Base-by-base conservation (phyloP, 2,113 vertebrate genomes). In the Sturnus vulgaris region DNA sequence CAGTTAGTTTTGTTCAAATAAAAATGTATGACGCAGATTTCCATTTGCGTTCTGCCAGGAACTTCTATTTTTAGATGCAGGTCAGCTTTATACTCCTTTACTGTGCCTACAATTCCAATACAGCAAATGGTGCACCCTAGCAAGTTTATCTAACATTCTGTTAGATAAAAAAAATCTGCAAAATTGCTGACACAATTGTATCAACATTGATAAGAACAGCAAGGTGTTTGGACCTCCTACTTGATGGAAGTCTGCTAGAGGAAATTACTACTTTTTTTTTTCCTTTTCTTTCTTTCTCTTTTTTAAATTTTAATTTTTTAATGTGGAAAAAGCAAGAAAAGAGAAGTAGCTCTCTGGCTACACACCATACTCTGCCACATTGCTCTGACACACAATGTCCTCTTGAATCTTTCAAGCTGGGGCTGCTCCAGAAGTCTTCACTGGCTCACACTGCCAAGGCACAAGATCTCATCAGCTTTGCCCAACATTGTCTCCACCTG, bases 61-160 rank as follows among this genome's bases (percentile, higher is more conserved):
- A 65, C 33, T 80, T 92, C 92, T 95, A 85, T 92, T 90, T 95
- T 96, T 90, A 95, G 77, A 60, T 39, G 50, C 37, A 97, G 30
- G 50, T 72, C 66, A 86, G 69, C 7, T 70, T 89, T 78, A 73
- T 15, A 60, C 44, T 81, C 50, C 42, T 47, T 82, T 28, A 35
- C 30, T 47, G 47, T 0, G 4, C 66, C 47, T 59, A 64, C 31
- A 31, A n/a, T 68, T 63, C 57, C 78, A 82, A 3, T 2, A 21
- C 3, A 71, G 75, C n/a, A 82, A 87, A 57, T 5, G 5, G 33
- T 46, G 59, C 30, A 76, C 42, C 55, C 63, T 16, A 63, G 47
- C 13, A 70, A 88, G 56, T 53, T 69, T 61, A 69, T 86, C 55
- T 78, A 69, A 88, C 56, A n/a, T 66, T 80, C 63, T 52, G 7